Conservation (phyloP, 2,113 vertebrate genomes). For the Heliornis fulica region DNA sequence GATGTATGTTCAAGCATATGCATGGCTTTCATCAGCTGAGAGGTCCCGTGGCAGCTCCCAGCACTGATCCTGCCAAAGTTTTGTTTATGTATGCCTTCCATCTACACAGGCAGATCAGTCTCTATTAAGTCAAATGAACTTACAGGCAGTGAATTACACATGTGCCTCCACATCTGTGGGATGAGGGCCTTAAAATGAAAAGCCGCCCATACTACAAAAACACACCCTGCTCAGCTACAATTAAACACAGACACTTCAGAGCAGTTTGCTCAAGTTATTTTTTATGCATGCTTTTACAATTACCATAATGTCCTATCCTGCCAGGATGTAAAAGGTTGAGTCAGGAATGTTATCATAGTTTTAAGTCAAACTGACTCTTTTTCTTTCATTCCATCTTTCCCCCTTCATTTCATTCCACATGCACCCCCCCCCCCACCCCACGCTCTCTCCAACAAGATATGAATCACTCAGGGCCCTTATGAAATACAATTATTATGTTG, state of each 20-base stretch:
- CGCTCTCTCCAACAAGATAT: background rate
- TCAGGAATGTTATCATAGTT: slow-evolving; percentile 32
- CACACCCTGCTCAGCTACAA: background rate
- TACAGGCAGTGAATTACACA: background rate
- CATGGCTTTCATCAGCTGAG: background rate
- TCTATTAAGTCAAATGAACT: background rate
- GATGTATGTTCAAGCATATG: background rate
- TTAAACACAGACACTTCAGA: slow-evolving; percentile 47
- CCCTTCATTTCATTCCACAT: background rate
- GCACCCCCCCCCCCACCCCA: too few species aligned
- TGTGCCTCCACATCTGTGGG: slow-evolving; percentile 28
- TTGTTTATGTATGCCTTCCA: background rate
- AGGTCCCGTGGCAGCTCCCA: background rate
- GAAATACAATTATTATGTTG: background rate
- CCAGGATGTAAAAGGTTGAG: background rate
- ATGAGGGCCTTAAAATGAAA: background rate
- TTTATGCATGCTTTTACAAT: slow-evolving; percentile 55
- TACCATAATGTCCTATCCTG: slow-evolving; percentile 21
- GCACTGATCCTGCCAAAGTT: background rate
- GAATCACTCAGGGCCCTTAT: background rate
- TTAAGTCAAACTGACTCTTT: background rate
- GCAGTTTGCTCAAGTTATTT: background rate
- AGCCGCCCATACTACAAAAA: background rate
- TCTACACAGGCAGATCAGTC: background rate
- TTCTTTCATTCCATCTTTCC: background rate